Evolutionary conservation across 2,797 vertebrate genomes (phyloP), one percentile per base, ranked within the genome.

Genomic region (Dendrocincla fuliginosa): DNA sequence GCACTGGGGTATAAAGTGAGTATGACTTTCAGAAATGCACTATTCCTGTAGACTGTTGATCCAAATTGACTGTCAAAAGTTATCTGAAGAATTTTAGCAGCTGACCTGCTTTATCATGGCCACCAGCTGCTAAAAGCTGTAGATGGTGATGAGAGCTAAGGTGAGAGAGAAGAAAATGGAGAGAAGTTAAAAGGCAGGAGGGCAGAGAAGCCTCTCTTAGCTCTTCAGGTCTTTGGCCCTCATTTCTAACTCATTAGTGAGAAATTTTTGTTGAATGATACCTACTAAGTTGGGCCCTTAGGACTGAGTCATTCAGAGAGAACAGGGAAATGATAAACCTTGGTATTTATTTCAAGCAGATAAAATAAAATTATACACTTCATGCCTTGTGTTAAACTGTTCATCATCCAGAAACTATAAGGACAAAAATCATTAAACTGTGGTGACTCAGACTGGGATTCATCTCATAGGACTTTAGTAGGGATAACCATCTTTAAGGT

Each of bases 81-180:
- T 91, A 95, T 97, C 87, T 89, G 89, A 96, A 94, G 87, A 90
- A 93, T 95, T 96, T 97, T 88, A 96, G 84, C 96, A 93, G 92
- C 93, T 93, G 93, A 95, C 69, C 78, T 95, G 67, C 90, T 93
- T 95, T 94, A 93, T 96, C 94, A 69, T 69, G 73, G 71, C 71
- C 84, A 79, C 89, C 92, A 95, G 88, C 87, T 94, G 93, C 84
- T 84, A 84, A 87, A 92, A 90, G 63, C 55, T 95, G 64, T 92
- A 74, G 89, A 77, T 74, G 75, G 82, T 93, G 88, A 77, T 83
- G 96, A 91, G 94, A 94, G 32, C 70, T 76, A 94, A 95, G 87
- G 92, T 94, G 77, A 86, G 65, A 85, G 63, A 86, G 77, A 75
- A 84, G 90, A 78, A 73, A 28, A 60, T 16, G 14, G 52, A 64